Base-by-base conservation (phyloP, 2,797 vertebrate genomes). In the Setipinna tenuifilis region DNA sequence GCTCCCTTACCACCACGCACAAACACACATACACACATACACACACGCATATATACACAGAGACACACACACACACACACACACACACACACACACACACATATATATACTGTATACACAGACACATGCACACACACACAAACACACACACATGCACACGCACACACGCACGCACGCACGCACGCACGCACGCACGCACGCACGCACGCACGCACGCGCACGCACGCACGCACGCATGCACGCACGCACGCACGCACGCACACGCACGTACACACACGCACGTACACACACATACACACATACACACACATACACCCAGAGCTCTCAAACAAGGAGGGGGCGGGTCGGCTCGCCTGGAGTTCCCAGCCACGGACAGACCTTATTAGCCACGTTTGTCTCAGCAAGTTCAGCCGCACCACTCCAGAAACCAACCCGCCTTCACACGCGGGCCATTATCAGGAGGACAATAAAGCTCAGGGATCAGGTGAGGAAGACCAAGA, bases 391-490 rank as follows among this genome's bases (percentile, higher is more conserved):
- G 82, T 68, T 88, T 83, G 88, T 83, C 83, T 88, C 50, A 46
- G 86, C 87, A 65, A 86, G 82, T 90, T 88, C 62, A 86, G 88
- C 83, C 85, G 82, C 25, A 28, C 68, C 17, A 75, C 86, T 85
- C 84, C 86, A 71, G 31, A 81, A 81, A 68, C 88, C 81, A 65
- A 87, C 85, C 68, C 16, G 31, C 83, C 84, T 82, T 68, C 88
- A 92, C 88, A 90, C 84, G 41, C 82, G 90, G 85, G 82, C 81
- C 82, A 86, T 87, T 89, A 87, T 94, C 90, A 87, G 86, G 89
- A 92, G 92, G 86, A 90, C 91, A 86, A 89, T 94, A 93, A 93
- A 93, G 88, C 85, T 57, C 50, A 86, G 83, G 87, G 84, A 81
- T 54, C 82, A 59, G 87, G 83, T 6, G 68, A 71, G 31, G 68